Evolutionary conservation across 2,113 vertebrate species (phyloP).

Genomic region (Tyto alba): DNA sequence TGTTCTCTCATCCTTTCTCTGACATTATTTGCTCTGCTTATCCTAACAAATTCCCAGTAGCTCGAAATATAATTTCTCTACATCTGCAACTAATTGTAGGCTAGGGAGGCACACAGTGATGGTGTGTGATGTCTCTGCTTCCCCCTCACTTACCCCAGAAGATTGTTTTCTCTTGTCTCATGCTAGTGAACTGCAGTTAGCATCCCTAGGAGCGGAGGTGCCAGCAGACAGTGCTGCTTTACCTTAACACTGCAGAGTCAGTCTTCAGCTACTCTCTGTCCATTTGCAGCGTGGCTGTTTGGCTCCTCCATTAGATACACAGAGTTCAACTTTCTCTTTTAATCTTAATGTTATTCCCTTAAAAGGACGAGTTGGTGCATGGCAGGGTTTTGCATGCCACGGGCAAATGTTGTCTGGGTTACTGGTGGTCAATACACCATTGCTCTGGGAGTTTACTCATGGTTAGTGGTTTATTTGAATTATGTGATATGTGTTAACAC

Average conservation of each 20-base stretch:
- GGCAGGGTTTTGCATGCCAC: background rate
- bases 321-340: background rate
- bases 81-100: background rate
- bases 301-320: background rate
- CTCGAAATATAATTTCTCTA: background rate
- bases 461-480: background rate
- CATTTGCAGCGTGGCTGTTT: background rate
- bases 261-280: background rate
- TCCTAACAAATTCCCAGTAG: background rate
- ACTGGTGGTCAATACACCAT: fast-evolving
- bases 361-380: fast-evolving
- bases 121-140: background rate
- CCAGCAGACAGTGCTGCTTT: background rate
- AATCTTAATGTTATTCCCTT: background rate
- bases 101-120: background rate
- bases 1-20: background rate
- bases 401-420: background rate
- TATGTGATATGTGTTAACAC: background rate
- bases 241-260: background rate
- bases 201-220: background rate
- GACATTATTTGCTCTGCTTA: background rate
- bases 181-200: background rate
- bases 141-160: background rate
- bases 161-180: background rate
- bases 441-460: background rate